These are phyloP conservation scores for Acanthosoma haemorrhoidale DNA, from an alignment of 2,888 invertebrate species.

Conservation along the genomic window DNA sequence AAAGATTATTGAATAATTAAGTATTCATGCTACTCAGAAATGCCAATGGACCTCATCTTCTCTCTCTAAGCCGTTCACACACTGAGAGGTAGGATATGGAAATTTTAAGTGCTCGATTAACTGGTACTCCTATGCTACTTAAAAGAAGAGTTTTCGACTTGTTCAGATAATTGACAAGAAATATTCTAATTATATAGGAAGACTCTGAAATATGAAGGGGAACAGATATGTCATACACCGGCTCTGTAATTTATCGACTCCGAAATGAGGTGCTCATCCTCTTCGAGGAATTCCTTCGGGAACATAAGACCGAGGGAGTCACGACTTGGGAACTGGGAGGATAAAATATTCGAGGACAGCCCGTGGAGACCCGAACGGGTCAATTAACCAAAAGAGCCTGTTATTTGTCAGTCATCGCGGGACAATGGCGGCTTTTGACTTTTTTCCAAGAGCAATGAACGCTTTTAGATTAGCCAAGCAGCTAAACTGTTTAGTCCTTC, in stretches of 20 bases:
- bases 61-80: too few relatives aligned
- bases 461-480: background rate
- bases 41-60: too few relatives aligned
- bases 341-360: constrained; percentile 10
- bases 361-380: background rate
- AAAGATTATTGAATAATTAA: too few relatives aligned
- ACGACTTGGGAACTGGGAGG: background rate
- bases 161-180: constrained; percentile 6
- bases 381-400: constrained; percentile 14
- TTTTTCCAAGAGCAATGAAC: constrained; percentile 12
- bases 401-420: constrained; percentile 3
- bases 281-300: background rate
- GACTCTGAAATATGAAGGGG: background rate
- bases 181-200: background rate
- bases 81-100: too few relatives aligned
- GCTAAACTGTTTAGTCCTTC: constrained; percentile 9
- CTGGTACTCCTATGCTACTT: too few relatives aligned
- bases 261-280: background rate
- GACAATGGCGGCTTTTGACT: background rate
- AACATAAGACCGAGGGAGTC: background rate
- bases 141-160: too few relatives aligned
- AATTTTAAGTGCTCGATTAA: too few relatives aligned
- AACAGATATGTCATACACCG: background rate
- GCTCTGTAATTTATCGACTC: background rate
- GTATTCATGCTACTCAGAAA: too few relatives aligned